A percentile compares a stretch with the other conserved stretches of the same genome.
Evolutionary conservation across 2,113 vertebrate genomes (phyloP).

Genomic region (Neodontobutis hainanensis): DNA sequence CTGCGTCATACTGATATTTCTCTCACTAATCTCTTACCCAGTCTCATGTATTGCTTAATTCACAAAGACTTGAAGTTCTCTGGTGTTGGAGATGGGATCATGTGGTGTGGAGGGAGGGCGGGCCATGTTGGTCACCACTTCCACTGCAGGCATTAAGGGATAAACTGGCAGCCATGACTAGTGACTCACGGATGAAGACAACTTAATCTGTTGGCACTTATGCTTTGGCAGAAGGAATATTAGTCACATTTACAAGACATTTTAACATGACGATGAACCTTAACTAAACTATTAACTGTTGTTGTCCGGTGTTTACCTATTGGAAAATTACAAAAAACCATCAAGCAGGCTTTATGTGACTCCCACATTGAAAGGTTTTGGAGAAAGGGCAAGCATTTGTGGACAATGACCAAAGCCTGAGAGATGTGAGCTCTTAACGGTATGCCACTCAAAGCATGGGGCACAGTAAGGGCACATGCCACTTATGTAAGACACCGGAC

Average conservation of each 20-base stretch:
- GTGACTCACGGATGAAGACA: conserved; percentile 34
- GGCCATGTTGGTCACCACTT: conserved; percentile 35
- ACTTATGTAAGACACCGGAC: conserved; percentile 34
- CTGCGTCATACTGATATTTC: conserved; percentile 69
- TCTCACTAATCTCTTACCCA: conserved; percentile 58
- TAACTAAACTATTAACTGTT: neutral
- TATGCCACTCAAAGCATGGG: neutral
- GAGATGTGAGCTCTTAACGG: conserved; percentile 16
- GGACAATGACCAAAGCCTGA: conserved; percentile 28
- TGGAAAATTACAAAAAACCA: too few species aligned
- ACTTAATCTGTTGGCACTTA: conserved; percentile 43
- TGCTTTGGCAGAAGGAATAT: neutral
- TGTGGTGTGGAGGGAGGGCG: conserved; percentile 6
- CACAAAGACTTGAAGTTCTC: conserved; percentile 51
- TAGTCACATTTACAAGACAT: conserved; percentile 7
- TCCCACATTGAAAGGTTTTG: conserved; percentile 26
- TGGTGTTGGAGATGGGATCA: conserved; percentile 25
- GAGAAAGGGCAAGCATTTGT: conserved; percentile 14
- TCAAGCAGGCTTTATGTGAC: neutral
- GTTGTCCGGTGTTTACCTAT: too few species aligned
- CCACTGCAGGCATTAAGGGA: conserved; percentile 41
- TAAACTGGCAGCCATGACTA: conserved; percentile 36
- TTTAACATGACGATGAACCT: neutral
- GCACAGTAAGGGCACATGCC: conserved; percentile 17
- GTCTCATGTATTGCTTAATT: conserved; percentile 53